A percentile compares a stretch with the other conserved stretches of the same genome.
phyloP scores from a whole-genome alignment of 2,113 vertebrate species.

The Xiphophorus hellerii region DNA sequence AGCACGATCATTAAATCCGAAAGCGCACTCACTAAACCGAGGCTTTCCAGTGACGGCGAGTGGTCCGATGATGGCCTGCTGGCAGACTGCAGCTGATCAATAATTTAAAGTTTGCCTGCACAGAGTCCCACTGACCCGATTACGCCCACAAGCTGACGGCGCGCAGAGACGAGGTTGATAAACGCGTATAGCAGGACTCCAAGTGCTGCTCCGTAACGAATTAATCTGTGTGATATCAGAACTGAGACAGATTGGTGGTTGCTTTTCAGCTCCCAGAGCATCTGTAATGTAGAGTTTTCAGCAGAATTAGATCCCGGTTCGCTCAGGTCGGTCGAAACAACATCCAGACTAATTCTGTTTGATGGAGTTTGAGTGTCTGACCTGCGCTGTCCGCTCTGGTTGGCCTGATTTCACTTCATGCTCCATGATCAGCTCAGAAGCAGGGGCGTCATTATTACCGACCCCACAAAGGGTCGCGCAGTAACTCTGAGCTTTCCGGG shows the following conservation, averaged over 20 bases:
- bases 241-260: neutral
- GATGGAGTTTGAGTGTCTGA: neutral
- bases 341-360: neutral
- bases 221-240: neutral
- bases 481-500: neutral
- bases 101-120: conserved; percentile 62
- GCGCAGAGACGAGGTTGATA: neutral
- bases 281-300: neutral
- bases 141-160: conserved; percentile 17
- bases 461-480: neutral
- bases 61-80: conserved; percentile 39
- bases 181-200: neutral
- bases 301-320: neutral
- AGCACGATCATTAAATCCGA: conserved; percentile 4
- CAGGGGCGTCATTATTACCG: neutral
- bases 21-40: conserved; percentile 12
- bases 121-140: conserved; percentile 66
- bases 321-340: neutral
- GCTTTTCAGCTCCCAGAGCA: neutral
- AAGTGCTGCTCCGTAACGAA: neutral
- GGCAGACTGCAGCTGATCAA: conserved; percentile 55
- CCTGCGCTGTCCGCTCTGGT: neutral
- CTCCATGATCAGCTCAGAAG: neutral
- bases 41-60: conserved; percentile 24
- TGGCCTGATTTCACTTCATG: neutral